Evolutionary conservation across 2,888 invertebrate species (phyloP).

Genomic region (Oasisia sp.): DNA sequence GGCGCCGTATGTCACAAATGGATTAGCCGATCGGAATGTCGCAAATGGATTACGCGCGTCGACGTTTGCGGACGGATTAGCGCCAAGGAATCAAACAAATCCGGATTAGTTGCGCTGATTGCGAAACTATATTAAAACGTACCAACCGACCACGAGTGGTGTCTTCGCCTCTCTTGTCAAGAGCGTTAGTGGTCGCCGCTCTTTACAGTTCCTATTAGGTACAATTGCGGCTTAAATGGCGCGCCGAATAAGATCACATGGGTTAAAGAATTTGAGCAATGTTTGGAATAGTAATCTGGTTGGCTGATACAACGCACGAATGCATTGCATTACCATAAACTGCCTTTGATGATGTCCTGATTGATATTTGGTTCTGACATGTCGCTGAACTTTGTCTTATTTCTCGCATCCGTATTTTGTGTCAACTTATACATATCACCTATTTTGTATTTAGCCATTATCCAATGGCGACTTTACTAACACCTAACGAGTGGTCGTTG

Average conservation of each 20-base stretch:
- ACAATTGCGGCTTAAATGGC: neutral
- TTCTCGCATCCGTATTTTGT: neutral
- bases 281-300: neutral
- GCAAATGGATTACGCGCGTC: neutral
- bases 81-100: neutral
- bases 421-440: neutral
- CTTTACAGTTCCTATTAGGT: neutral
- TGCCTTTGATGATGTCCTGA: neutral
- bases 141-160: neutral
- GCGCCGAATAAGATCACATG: neutral
- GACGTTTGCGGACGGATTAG: neutral
- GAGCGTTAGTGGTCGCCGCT: neutral
- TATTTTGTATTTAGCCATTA: neutral
- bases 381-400: neutral
- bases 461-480: neutral
- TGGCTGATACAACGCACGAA: neutral
- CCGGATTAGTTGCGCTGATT: neutral
- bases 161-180: neutral
- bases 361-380: neutral
- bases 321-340: neutral
- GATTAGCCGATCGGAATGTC: conserved; percentile 1
- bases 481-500: neutral
- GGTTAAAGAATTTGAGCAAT: neutral
- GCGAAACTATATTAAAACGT: neutral
- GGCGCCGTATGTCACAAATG: neutral